A percentile compares a stretch with the other conserved stretches of the same genome.
phyloP scores from a whole-genome alignment of 2,113 vertebrate species.

The Limanda limanda region DNA sequence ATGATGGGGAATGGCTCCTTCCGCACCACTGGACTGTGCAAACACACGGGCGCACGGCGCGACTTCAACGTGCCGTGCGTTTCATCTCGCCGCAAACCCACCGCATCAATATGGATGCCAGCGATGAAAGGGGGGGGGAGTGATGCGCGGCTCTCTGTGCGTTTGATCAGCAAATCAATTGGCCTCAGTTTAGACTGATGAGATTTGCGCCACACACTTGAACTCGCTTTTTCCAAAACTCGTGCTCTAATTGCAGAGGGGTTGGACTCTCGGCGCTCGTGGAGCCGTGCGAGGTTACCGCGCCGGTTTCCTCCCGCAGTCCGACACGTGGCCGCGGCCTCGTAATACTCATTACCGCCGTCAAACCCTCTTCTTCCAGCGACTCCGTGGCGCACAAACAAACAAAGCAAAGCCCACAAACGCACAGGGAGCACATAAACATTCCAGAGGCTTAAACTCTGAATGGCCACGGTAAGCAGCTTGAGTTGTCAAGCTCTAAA shows the following conservation, averaged over 20 bases:
- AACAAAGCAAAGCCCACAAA: slow-evolving; percentile 38
- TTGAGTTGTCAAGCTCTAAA: slow-evolving; percentile 63
- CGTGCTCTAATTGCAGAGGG: slow-evolving; percentile 49
- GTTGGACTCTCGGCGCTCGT: slow-evolving; percentile 40
- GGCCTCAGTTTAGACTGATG: slow-evolving; percentile 57
- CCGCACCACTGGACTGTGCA: slow-evolving; percentile 58
- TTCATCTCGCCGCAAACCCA: slow-evolving; percentile 22
- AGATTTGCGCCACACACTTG: slow-evolving; percentile 34
- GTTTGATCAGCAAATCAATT: slow-evolving; percentile 73
- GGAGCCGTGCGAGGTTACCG: slow-evolving; percentile 37
- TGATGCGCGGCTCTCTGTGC: slow-evolving; percentile 6
- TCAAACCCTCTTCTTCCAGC: slow-evolving; percentile 32
- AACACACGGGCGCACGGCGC: slow-evolving; percentile 20
- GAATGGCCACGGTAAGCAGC: slow-evolving; percentile 69
- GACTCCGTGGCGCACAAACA: slow-evolving; percentile 14
- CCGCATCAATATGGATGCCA: slow-evolving; percentile 31
- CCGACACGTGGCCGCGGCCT: slow-evolving; percentile 50
- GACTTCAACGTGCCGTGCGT: slow-evolving; percentile 16
- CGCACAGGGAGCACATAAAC: slow-evolving; percentile 46
- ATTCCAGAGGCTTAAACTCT: slow-evolving; percentile 64
- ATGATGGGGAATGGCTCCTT: slow-evolving; percentile 58
- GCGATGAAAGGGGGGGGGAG: slow-evolving; percentile 27
- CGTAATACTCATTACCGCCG: slow-evolving; percentile 62
- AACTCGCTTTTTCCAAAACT: slow-evolving; percentile 54
- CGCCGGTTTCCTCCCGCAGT: slow-evolving; percentile 40